These are phyloP conservation scores for Aix galericulata DNA, from an alignment of 2,113 vertebrate species.

Conservation along the genomic window DNA sequence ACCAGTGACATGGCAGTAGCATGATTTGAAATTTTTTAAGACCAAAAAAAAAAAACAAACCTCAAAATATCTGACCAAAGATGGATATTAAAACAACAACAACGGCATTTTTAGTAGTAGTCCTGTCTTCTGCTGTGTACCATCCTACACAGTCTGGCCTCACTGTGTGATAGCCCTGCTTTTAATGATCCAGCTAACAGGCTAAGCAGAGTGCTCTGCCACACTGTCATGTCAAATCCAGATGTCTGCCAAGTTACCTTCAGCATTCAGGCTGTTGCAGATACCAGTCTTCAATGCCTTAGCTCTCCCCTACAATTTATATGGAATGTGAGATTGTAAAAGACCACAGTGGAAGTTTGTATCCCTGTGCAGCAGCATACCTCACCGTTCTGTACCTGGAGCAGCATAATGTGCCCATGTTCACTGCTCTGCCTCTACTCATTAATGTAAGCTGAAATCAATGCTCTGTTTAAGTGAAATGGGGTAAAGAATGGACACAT, in stretches of 20 bases:
- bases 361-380: not conserved
- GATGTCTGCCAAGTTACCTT: not conserved
- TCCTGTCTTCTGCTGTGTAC: not conserved
- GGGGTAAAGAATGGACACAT: not conserved
- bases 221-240: not conserved
- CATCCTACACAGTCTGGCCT: fast-evolving
- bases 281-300: not conserved
- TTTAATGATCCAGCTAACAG: not conserved
- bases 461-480: not conserved
- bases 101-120: not conserved
- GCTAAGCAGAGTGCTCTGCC: not conserved
- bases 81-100: no score
- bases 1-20: not conserved
- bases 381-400: not conserved
- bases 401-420: not conserved
- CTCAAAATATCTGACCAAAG: not conserved
- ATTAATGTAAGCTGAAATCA: not conserved
- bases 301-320: not conserved
- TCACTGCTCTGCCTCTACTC: not conserved
- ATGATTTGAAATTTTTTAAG: not conserved
- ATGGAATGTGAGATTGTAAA: not conserved
- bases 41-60: no score
- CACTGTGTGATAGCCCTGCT: not conserved
- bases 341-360: not conserved
- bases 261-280: not conserved